phyloP scores from a whole-genome alignment of 2,797 vertebrate species.

The Chromobotia macracanthus region DNA sequence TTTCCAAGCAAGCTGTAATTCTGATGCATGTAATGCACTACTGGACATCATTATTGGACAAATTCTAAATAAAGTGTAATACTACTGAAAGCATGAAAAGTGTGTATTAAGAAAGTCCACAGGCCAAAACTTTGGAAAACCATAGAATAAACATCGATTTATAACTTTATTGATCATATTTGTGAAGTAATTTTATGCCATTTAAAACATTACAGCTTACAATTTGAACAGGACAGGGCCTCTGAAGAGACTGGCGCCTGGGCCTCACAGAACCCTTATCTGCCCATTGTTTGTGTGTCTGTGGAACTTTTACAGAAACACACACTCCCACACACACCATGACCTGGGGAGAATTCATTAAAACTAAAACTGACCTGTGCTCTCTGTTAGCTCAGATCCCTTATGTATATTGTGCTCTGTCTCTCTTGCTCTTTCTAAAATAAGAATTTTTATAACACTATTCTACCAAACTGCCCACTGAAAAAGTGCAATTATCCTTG shows the following conservation, averaged over 20 bases:
- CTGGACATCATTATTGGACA: background rate
- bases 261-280: background rate
- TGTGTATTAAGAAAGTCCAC: no score
- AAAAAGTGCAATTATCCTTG: constrained; percentile 21
- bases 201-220: background rate
- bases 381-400: constrained; percentile 41
- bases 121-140: no score
- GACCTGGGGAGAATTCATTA: constrained; percentile 59
- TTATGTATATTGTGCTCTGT: constrained; percentile 28
- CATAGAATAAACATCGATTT: no score
- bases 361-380: constrained; percentile 58
- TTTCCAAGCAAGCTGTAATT: no score
- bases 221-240: background rate
- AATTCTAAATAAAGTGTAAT: no score
- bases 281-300: background rate
- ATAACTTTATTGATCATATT: no score
- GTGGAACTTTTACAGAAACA: constrained; percentile 16
- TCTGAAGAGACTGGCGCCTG: background rate
- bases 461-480: constrained; percentile 24
- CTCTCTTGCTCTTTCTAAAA: constrained; percentile 39
- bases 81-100: no score
- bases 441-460: constrained; percentile 39
- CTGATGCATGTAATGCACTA: no score
- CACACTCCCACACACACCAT: constrained; percentile 34
- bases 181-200: no score